phyloP scores from a whole-genome alignment of 1,140 invertebrate genomes.

The Bombus ignitus region DNA sequence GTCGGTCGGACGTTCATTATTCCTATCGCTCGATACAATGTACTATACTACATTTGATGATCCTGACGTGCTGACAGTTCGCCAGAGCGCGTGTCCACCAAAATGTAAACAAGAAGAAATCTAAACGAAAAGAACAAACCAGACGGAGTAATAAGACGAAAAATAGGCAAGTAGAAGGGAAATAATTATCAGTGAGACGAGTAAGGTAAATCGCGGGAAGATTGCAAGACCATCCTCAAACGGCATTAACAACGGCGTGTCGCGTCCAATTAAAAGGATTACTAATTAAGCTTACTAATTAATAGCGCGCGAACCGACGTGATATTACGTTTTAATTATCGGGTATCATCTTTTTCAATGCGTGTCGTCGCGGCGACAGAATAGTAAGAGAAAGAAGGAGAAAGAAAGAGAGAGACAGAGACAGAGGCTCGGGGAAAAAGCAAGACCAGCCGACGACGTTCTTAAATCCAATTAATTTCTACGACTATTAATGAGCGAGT shows the following conservation, averaged over 20 bases:
- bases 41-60: no score
- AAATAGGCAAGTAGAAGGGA: not conserved
- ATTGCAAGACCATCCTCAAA: slow-evolving; percentile 38
- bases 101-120: no score
- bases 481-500: slow-evolving; percentile 46
- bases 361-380: not conserved
- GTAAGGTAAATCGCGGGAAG: slow-evolving; percentile 3
- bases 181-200: slow-evolving; percentile 27
- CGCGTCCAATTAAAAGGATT: slow-evolving; percentile 51
- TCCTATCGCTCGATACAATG: no score
- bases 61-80: not conserved
- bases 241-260: slow-evolving; percentile 29
- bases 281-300: slow-evolving; percentile 56
- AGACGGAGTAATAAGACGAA: not conserved
- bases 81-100: not conserved
- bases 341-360: slow-evolving; percentile 39
- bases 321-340: slow-evolving; percentile 49
- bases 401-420: not conserved
- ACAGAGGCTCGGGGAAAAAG: not conserved
- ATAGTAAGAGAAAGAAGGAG: not conserved
- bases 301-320: slow-evolving; percentile 9
- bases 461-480: slow-evolving; percentile 58
- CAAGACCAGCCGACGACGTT: slow-evolving; percentile 23
- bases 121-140: not conserved
- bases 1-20: no score